Conservation (phyloP, 1,140 invertebrate species). For the Protaetia brevitarsis region DNA sequence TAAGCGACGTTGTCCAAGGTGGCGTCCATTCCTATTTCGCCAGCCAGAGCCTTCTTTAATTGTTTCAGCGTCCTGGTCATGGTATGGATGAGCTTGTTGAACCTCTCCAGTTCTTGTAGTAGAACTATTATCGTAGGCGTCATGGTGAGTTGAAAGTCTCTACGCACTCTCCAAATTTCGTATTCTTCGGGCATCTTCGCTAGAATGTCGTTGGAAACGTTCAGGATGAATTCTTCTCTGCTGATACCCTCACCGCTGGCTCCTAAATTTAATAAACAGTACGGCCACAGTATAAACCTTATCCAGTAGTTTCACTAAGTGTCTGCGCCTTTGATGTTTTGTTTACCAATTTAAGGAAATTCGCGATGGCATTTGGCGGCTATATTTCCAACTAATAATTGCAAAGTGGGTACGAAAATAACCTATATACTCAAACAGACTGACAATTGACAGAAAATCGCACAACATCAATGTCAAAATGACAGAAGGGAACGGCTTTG, state of each 20-base stretch:
- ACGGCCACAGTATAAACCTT: no score
- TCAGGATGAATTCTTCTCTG: constrained; percentile 78
- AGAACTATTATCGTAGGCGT: constrained; percentile 81
- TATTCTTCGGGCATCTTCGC: constrained; percentile 70
- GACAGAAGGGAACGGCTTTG: no score
- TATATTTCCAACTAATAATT: no score
- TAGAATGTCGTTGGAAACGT: constrained; percentile 71
- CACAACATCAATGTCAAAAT: no score
- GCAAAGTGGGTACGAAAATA: no score
- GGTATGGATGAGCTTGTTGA: constrained; percentile 72
- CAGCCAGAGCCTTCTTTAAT: constrained; percentile 71
- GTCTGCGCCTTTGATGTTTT: no score
- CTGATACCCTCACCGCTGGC: constrained; percentile 59
- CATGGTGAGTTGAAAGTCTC: constrained; percentile 71
- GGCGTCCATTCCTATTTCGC: constrained; percentile 87
- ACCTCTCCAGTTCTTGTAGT: constrained; percentile 84
- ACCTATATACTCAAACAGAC: no score
- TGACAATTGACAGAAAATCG: no score
- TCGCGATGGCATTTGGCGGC: no score
- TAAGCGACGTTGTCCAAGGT: constrained; percentile 77
- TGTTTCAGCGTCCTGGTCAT: constrained; percentile 70
- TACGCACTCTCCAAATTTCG: constrained; percentile 74
- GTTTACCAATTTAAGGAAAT: no score
- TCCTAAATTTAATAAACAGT: constrained; percentile 44
- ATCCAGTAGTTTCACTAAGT: no score